Evolutionary conservation across 2,888 invertebrate genomes (phyloP), one percentile per base, ranked within the genome.

Genomic region (Ceramica pisi): DNA sequence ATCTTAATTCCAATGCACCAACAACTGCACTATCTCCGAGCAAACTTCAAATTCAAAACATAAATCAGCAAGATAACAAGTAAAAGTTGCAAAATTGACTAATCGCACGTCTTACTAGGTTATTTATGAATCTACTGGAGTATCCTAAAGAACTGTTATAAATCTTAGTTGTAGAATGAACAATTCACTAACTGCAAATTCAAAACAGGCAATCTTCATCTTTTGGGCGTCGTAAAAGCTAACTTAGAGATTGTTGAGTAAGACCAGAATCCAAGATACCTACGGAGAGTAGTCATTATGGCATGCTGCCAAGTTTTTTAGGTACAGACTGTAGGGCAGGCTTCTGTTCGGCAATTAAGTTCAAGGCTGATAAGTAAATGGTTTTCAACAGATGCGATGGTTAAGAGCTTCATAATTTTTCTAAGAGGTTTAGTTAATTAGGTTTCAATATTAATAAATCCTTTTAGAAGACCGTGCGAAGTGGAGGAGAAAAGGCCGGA

Each of bases 251-350:
- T n/a, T 66, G 56, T 56, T 66, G 46, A 51, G 46, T 62, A 59
- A 65, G 65, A 51, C 26, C 23, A 75, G 67, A 53, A 55, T 56
- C 12, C 35, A 14, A 66, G 41, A 35, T 80, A 41, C 12, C n/a
- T 46, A 61, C 14, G 23, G 5, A 38, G 26, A 26, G 26, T 48
- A 53, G 55, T 75, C 55, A 80, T 67, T 75, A 80, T 76, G 76
- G 77, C 77, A 35, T 8, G 9, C 26, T 55, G 77, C 77, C 81
- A 80, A 38, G 9, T 31, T 60, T 79, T 51, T 75, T 63, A 35
- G 16, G 61, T 21, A 23, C 10, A 41, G 23, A 21, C 21, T 51
- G 8, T 35, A 62, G 56, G 16, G 51, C 48, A 23, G 31, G 57
- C 67, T 79, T 76, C 46, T 57, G 38, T 61, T 61, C 35, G 31